A percentile compares a stretch with the other conserved stretches of the same genome.
These are phyloP conservation scores for Malacoctenus gilli DNA, from an alignment of 2,797 vertebrate genomes.

Conservation along the genomic window DNA sequence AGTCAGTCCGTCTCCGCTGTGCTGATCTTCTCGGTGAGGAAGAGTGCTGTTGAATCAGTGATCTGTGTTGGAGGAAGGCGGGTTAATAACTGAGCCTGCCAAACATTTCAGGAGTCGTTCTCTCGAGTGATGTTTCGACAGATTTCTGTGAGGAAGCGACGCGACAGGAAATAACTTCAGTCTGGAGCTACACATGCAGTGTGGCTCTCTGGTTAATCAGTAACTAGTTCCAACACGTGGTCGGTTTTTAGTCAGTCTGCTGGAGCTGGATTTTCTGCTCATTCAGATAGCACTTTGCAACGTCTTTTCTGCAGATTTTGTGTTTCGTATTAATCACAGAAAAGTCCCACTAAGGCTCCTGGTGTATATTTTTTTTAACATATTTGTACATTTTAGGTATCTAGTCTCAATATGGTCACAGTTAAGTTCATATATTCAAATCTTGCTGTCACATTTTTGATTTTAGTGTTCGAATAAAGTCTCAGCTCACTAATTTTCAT, in stretches of 20 bases:
- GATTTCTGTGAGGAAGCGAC: constrained; percentile 22
- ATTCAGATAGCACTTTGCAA: too few relatives aligned
- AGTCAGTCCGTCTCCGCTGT: constrained; percentile 30
- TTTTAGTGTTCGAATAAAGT: too few relatives aligned
- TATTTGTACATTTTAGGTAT: too few relatives aligned
- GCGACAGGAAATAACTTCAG: constrained; percentile 32
- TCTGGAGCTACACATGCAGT: constrained; percentile 5
- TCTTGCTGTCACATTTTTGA: too few relatives aligned
- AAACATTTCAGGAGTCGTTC: constrained; percentile 25
- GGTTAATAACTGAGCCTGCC: constrained; percentile 38
- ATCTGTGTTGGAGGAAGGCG: constrained; percentile 47
- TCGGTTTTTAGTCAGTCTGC: not conserved
- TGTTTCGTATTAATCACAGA: too few relatives aligned
- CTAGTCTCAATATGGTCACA: too few relatives aligned
- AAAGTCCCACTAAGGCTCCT: too few relatives aligned
- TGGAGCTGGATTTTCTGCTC: too few relatives aligned
- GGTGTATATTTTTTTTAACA: too few relatives aligned
- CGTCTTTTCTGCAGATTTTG: too few relatives aligned
- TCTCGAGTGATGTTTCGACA: constrained; percentile 23
- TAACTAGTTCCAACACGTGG: not conserved
- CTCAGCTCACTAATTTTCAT: too few relatives aligned
- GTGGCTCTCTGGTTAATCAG: not conserved
- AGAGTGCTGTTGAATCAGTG: constrained; percentile 33
- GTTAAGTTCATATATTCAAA: too few relatives aligned
- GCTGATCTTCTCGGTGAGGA: constrained; percentile 20